Evolutionary conservation across 2,888 invertebrate species (phyloP).

Genomic region (Pollenia labialis): DNA sequence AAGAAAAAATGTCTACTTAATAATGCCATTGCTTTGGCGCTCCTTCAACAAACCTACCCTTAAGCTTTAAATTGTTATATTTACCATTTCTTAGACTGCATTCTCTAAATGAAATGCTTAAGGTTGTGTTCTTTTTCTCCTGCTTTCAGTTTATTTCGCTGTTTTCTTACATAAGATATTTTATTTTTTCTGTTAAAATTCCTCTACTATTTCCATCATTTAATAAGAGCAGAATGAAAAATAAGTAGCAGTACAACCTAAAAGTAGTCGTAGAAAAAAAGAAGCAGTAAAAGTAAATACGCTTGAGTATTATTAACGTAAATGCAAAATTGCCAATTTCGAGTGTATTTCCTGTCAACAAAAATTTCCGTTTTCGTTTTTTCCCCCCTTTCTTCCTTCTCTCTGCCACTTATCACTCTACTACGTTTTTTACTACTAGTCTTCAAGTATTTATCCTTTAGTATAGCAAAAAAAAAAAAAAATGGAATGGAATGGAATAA

Average conservation of each 20-base stretch:
- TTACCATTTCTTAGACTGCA: not conserved
- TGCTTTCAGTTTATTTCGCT: constrained; percentile 19
- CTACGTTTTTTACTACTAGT: constrained; percentile 30
- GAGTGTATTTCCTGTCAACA: constrained; percentile 84
- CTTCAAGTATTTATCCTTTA: constrained; percentile 49
- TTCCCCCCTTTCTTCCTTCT: constrained; percentile 52
- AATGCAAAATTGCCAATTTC: constrained; percentile 84
- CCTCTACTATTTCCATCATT: constrained; percentile 51
- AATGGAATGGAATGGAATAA: not conserved
- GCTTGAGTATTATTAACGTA: constrained; percentile 84
- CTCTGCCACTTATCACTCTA: constrained; percentile 20
- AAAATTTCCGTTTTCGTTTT: constrained; percentile 78
- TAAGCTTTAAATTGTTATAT: constrained; percentile 44
- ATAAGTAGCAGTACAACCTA: constrained; percentile 68
- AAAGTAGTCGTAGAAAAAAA: constrained; percentile 56
- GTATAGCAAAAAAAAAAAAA: constrained; percentile 20
- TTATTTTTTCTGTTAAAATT: not conserved
- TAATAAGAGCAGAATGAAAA: constrained; percentile 48
- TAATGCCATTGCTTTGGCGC: constrained; percentile 1
- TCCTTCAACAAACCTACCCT: not conserved
- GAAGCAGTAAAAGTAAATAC: constrained; percentile 79
- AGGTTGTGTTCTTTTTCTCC: constrained; percentile 28
- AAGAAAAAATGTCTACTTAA: constrained; percentile 30
- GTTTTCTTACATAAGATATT: constrained; percentile 52
- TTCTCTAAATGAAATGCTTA: constrained; percentile 36